phyloP scores from a whole-genome alignment of 2,797 vertebrate genomes.

The Amniataba percoides region DNA sequence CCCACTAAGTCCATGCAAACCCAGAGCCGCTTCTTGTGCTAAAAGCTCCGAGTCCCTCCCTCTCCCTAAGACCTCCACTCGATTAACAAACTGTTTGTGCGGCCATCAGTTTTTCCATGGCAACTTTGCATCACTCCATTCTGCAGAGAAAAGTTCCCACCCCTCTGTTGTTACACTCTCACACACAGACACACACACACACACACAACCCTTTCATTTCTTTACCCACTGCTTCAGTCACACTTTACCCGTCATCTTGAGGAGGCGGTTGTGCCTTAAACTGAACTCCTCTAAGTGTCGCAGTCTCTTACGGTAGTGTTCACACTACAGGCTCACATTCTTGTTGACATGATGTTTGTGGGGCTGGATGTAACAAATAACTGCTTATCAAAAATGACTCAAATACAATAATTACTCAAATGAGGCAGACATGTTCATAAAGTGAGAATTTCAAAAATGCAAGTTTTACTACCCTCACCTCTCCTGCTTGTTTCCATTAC shows the following conservation, averaged over 20 bases:
- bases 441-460: not conserved
- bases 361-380: not conserved
- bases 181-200: constrained; percentile 38
- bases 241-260: constrained; percentile 67
- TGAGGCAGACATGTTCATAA: not conserved
- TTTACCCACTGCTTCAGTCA: constrained; percentile 35
- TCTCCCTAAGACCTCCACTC: constrained; percentile 61
- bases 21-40: constrained; percentile 71
- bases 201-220: constrained; percentile 30
- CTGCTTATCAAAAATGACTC: not conserved
- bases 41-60: constrained; percentile 64
- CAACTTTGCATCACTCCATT: constrained; percentile 79
- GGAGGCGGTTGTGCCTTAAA: constrained; percentile 9
- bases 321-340: not conserved
- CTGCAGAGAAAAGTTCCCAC: constrained; percentile 64
- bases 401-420: too few relatives aligned
- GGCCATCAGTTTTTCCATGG: constrained; percentile 78
- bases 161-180: constrained; percentile 32
- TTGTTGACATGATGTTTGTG: not conserved
- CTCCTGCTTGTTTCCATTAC: not conserved
- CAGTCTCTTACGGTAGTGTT: not conserved
- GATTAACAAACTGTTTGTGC: constrained; percentile 77
- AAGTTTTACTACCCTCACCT: not conserved
- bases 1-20: constrained; percentile 88
- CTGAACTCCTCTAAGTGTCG: not conserved